These are phyloP conservation scores for Andrena fulva DNA, from an alignment of 2,888 invertebrate genomes.

Conservation along the genomic window DNA sequence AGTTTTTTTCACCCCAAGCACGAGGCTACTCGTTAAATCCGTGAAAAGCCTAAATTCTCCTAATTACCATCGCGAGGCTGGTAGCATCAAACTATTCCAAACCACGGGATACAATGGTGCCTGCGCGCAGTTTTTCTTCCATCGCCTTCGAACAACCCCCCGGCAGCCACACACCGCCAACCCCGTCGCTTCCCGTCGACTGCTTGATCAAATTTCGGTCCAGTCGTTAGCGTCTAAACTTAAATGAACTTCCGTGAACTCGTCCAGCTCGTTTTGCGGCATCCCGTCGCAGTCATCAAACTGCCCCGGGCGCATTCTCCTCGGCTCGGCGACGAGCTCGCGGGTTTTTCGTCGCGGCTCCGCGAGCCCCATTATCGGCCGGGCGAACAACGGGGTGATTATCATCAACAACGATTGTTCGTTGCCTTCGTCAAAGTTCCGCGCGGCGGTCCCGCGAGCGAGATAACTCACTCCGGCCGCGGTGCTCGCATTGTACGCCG, in stretches of 20 bases:
- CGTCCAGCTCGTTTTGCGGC: conserved; percentile 51
- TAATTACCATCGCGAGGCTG: too few relatives aligned
- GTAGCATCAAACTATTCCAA: too few relatives aligned
- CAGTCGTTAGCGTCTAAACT: conserved; percentile 52
- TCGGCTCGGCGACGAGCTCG: conserved; percentile 33
- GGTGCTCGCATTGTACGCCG: conserved; percentile 42
- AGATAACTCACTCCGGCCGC: conserved; percentile 64
- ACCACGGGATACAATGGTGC: neutral
- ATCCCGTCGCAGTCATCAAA: conserved; percentile 10
- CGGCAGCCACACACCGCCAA: neutral
- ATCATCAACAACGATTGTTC: conserved; percentile 80
- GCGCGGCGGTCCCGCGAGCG: conserved; percentile 52
- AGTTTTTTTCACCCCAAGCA: too few relatives aligned
- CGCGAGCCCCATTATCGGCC: conserved; percentile 48
- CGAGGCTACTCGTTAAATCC: too few relatives aligned
- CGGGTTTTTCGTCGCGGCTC: conserved; percentile 51
- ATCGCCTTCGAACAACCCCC: neutral
- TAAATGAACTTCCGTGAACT: conserved; percentile 48
- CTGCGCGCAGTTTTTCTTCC: neutral
- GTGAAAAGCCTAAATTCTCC: too few relatives aligned
- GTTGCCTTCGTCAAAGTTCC: conserved; percentile 57
- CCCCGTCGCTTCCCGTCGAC: neutral
- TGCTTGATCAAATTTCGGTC: conserved; percentile 39
- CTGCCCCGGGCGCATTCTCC: conserved; percentile 47
- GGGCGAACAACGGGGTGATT: conserved; percentile 70